These are phyloP conservation scores for Synergus laeviventris DNA, from an alignment of 2,888 invertebrate genomes.

Conservation along the genomic window DNA sequence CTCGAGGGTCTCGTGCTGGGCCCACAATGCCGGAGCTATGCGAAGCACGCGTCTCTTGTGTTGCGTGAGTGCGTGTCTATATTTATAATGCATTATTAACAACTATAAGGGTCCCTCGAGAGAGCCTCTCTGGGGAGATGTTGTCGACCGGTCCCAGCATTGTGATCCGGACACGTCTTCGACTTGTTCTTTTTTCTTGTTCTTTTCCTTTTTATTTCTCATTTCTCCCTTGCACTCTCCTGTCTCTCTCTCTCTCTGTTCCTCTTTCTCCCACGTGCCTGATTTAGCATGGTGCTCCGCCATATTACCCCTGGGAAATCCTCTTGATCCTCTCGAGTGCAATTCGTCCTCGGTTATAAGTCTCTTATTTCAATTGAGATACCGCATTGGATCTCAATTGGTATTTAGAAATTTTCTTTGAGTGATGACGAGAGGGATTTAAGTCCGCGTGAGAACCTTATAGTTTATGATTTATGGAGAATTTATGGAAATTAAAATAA, in stretches of 20 bases:
- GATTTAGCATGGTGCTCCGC: slow-evolving; percentile 61
- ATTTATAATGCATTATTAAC: slow-evolving; percentile 75
- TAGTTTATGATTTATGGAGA: neutral
- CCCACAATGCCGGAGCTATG: slow-evolving; percentile 72
- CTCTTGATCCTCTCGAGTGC: neutral
- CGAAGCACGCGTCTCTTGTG: slow-evolving; percentile 74
- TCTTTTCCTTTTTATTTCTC: slow-evolving; percentile 44
- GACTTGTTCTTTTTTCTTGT: slow-evolving; percentile 46
- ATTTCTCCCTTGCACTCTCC: slow-evolving; percentile 18
- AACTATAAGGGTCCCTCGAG: slow-evolving; percentile 63
- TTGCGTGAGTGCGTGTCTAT: slow-evolving; percentile 71
- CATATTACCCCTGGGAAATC: slow-evolving; percentile 51
- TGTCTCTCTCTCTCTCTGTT: slow-evolving; percentile 42
- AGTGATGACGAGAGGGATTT: neutral
- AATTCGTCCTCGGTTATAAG: slow-evolving; percentile 3
- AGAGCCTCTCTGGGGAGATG: slow-evolving; percentile 49
- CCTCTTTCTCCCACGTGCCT: slow-evolving; percentile 49
- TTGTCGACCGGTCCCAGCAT: slow-evolving; percentile 49
- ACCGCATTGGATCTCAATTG: neutral
- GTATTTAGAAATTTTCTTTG: neutral
- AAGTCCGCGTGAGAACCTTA: neutral
- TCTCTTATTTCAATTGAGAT: slow-evolving; percentile 16
- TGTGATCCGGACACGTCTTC: slow-evolving; percentile 55
- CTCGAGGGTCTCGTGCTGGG: slow-evolving; percentile 68
- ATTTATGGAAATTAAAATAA: neutral